Evolutionary conservation across 2,888 invertebrate species (phyloP), one percentile per base, ranked within the genome.

Genomic region (Eubasilissa splendida): DNA sequence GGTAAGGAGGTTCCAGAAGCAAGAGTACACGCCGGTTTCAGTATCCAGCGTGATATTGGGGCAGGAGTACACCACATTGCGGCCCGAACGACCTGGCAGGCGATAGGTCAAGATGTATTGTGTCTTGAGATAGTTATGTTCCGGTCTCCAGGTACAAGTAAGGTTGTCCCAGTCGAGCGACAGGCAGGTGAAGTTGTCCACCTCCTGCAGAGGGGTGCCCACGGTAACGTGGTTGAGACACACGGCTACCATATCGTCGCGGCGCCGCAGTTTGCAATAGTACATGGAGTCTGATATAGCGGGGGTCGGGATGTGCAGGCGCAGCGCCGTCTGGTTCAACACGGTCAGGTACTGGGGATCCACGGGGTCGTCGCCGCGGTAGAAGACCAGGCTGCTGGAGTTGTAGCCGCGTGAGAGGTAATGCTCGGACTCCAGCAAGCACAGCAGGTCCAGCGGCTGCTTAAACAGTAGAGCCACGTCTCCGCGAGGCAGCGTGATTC

Each of bases 151-250:
- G 1, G 92, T 91, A 86, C 97, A 97, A 12, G 92, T 93, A 84
- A 97, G 88, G 85, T 92, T 92, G 76, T 94, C 92, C 88, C 95
- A 94, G 86, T 96, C 95, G 84, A 91, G 89, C 11, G 95, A 94
- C 73, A 93, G 88, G 86, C 97, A 97, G 50, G 88, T 88, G 85
- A 97, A 96, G 86, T 95, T 93, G 9, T 88, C 87, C 3, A 96
- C 93, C 84, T 90, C 87, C 81, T 89, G 86, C 0, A 96, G 96
- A 77, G 91, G 89, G 60, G 89, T 88, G 60, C 92, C 92, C 75
- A 90, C 88, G 65, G 88, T 84, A 0, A 90, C 88, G 75, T 88
- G 86, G 73, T 85, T 87, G 0, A 87, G 77, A 82, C 88, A 89
- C 75, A 85, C 79, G 68, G 59, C 53, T 14, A 56, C 52, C 31